Evolutionary conservation across 2,797 vertebrate species (phyloP).

Genomic region (Pelochelys cantorii): DNA sequence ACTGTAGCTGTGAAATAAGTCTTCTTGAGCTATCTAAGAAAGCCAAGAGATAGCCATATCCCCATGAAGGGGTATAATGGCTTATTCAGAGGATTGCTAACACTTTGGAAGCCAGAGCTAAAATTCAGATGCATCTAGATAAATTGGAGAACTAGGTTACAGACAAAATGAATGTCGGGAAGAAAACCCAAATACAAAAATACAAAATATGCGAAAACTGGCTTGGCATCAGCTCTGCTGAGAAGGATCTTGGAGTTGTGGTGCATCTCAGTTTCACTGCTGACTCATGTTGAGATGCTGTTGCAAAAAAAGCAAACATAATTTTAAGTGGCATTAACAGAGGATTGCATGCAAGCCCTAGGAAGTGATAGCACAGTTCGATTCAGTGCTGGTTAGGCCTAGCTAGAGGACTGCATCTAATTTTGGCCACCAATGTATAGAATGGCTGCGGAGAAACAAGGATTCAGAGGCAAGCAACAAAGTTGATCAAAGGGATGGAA

Average conservation of each 20-base stretch:
- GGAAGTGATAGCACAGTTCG: background rate
- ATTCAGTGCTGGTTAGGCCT: background rate
- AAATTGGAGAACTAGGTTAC: background rate
- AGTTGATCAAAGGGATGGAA: background rate
- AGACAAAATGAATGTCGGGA: background rate
- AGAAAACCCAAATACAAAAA: no score
- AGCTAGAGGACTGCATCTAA: background rate
- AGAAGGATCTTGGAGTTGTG: no score
- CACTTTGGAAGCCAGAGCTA: background rate
- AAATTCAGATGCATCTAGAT: background rate
- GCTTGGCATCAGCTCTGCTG: no score
- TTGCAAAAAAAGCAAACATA: background rate
- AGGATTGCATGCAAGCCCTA: background rate
- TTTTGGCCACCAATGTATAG: background rate
- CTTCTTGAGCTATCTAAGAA: background rate
- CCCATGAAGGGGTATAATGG: background rate
- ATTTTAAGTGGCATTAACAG: background rate
- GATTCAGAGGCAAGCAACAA: background rate
- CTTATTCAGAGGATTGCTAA: background rate
- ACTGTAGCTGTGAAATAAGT: background rate
- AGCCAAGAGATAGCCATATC: background rate
- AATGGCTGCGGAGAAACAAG: background rate
- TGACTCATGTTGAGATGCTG: background rate
- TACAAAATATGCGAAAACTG: no score
- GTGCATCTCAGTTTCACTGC: background rate